Percentiles rank a stretch among this genome's conserved stretches.
These are phyloP conservation scores for Mugil cephalus DNA, from an alignment of 2,113 vertebrate species.

Conservation along the genomic window DNA sequence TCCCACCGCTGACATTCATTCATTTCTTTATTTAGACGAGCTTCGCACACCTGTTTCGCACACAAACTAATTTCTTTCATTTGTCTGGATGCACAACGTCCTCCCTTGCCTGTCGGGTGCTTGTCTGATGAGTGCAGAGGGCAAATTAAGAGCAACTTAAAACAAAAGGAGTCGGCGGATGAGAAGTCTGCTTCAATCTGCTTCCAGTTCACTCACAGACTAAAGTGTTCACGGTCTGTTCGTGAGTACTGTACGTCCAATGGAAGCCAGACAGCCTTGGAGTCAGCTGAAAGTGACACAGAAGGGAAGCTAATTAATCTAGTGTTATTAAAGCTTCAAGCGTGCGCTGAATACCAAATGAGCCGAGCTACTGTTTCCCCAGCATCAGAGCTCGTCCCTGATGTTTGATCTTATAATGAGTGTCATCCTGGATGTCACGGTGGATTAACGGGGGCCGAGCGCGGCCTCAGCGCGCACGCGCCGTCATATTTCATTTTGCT, in stretches of 20 bases:
- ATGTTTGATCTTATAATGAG: conserved; percentile 39
- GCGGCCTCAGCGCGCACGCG: background rate
- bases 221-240: conserved; percentile 45
- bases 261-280: background rate
- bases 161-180: background rate
- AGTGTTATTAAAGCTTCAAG: conserved; percentile 37
- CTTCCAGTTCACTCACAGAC: conserved; percentile 31
- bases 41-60: conserved; percentile 17
- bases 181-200: conserved; percentile 35
- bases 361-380: conserved; percentile 12
- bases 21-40: conserved; percentile 4
- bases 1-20: conserved; percentile 5
- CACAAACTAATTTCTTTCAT: background rate
- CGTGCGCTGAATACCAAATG: conserved; percentile 43
- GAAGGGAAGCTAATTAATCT: conserved; percentile 40
- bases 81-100: background rate
- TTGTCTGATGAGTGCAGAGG: conserved; percentile 22
- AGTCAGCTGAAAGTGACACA: conserved; percentile 35
- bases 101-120: background rate
- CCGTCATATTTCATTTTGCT: background rate
- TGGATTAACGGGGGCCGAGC: background rate
- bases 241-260: background rate
- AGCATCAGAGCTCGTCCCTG: conserved; percentile 7
- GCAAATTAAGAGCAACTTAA: conserved; percentile 21
- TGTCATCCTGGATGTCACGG: conserved; percentile 36